Base-by-base conservation (phyloP, 2,888 invertebrate genomes). In the Mantis religiosa region DNA sequence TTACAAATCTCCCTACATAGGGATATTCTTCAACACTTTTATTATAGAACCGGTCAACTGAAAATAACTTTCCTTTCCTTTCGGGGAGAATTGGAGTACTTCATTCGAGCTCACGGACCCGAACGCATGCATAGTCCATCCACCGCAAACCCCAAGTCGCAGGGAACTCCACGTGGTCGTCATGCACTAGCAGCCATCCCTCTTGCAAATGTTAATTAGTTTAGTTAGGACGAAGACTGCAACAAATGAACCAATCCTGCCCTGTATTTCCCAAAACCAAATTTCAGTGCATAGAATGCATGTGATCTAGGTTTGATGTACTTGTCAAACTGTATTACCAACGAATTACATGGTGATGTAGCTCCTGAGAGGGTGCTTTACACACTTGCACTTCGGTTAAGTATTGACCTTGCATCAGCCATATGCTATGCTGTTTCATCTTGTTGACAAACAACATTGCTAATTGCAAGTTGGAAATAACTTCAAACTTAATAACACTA, bases 161-260 rank as follows among this genome's bases (percentile, higher is more conserved):
- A 20, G 25, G 54, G 6, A 71, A 20, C 54, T 20, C 20, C 54
- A 25, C 54, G 15, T 71, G 54, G 54, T 71, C 54, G 25, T 71
- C 54, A 71, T 20, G 0, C 54, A 71, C 20, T 20, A 71, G 54
- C 41, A 20, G 15, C 54, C 20, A 20, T 71, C 34, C 30, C 82
- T 82, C 87, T 28, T 82, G 41, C 87, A 82, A 34, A 81, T 87
- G 41, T 87, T 82, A 82, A 87, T 87, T 87, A 87, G 87, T 82
- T 87, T 82, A 87, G 87, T 87, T 87, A 28, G 86, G 34, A 82
- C 87, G 7, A 71, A 87, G 87, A 34, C 82, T n/a, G 82, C 82
- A 81, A 87, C 81, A 82, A 87, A 87, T 41, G 81, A 82, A 87
- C 82, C 87, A 87, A 87, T 87, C 87, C 82, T 34, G n/a, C 2